phyloP scores from a whole-genome alignment of 2,888 invertebrate genomes.

The Lingula anatina region DNA sequence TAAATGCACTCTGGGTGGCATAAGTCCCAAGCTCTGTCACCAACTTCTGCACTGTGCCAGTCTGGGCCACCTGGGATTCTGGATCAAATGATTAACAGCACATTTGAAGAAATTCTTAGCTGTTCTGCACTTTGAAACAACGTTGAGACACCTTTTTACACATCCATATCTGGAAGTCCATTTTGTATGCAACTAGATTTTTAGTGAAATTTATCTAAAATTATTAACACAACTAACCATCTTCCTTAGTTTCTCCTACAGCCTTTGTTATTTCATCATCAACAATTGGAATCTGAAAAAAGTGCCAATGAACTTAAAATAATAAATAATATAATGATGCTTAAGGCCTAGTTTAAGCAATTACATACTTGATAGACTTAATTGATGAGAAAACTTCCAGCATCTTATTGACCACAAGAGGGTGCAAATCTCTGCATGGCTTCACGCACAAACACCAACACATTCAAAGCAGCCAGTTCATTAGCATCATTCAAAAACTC shows the following conservation, averaged over 20 bases:
- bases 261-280: slow-evolving; percentile 64
- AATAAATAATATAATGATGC: background rate
- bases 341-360: background rate
- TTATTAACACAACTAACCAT: too few species aligned
- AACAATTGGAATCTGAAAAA: slow-evolving; percentile 58
- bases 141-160: too few species aligned
- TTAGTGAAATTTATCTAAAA: too few species aligned
- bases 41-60: slow-evolving; percentile 59
- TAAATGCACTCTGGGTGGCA: slow-evolving; percentile 96
- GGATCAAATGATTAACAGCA: slow-evolving; percentile 2
- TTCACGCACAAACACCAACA: slow-evolving; percentile 88
- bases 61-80: slow-evolving; percentile 32
- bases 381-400: slow-evolving; percentile 80
- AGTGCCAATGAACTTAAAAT: too few species aligned
- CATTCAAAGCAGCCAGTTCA: slow-evolving; percentile 78
- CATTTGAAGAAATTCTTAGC: too few species aligned
- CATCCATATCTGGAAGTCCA: too few species aligned
- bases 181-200: too few species aligned
- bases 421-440: slow-evolving; percentile 87
- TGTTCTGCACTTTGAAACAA: background rate
- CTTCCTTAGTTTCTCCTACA: slow-evolving; percentile 61
- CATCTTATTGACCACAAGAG: slow-evolving; percentile 69
- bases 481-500: slow-evolving; percentile 69
- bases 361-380: slow-evolving; percentile 69
- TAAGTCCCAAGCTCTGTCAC: slow-evolving; percentile 99